Percentiles rank a stretch among this genome's conserved stretches.
phyloP scores from a whole-genome alignment of 1,140 invertebrate species.

The Trypoxylus dichotomus region DNA sequence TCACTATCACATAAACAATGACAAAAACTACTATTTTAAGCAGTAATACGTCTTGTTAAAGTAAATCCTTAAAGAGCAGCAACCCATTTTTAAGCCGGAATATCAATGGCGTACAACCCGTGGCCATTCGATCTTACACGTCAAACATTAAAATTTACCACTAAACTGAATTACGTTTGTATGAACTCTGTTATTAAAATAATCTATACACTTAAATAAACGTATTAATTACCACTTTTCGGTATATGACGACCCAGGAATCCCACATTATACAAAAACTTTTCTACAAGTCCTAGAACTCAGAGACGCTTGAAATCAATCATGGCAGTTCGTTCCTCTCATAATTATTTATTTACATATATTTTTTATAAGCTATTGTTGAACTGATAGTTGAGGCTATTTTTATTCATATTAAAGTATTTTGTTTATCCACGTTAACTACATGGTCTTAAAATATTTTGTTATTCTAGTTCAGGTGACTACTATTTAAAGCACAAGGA shows the following conservation, averaged over 20 bases:
- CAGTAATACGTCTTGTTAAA: neutral
- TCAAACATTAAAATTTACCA: constrained; percentile 41
- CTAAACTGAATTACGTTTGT: constrained; percentile 43
- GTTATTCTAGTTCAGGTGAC: constrained; percentile 2
- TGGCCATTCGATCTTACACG: constrained; percentile 42
- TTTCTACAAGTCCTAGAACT: constrained; percentile 41
- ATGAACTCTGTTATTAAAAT: constrained; percentile 36
- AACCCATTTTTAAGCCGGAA: constrained; percentile 20
- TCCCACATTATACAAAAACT: constrained; percentile 51
- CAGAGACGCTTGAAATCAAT: constrained; percentile 53
- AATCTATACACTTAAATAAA: constrained; percentile 36
- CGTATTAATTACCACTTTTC: constrained; percentile 48
- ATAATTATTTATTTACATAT: constrained; percentile 31
- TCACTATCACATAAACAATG: neutral
- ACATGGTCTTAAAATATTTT: constrained; percentile 13
- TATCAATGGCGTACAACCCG: constrained; percentile 41
- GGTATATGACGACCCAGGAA: constrained; percentile 43
- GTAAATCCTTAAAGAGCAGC: neutral
- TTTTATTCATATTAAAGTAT: neutral
- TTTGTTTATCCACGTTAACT: neutral
- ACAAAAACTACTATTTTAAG: constrained; percentile 10
- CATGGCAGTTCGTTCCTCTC: constrained; percentile 48
- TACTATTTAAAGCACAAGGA: neutral
- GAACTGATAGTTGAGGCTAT: neutral
- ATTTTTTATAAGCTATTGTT: neutral